Percentiles rank a stretch among this genome's conserved stretches.
phyloP scores from a whole-genome alignment of 2,797 vertebrate genomes.

The Poeciliopsis paucimaculata region DNA sequence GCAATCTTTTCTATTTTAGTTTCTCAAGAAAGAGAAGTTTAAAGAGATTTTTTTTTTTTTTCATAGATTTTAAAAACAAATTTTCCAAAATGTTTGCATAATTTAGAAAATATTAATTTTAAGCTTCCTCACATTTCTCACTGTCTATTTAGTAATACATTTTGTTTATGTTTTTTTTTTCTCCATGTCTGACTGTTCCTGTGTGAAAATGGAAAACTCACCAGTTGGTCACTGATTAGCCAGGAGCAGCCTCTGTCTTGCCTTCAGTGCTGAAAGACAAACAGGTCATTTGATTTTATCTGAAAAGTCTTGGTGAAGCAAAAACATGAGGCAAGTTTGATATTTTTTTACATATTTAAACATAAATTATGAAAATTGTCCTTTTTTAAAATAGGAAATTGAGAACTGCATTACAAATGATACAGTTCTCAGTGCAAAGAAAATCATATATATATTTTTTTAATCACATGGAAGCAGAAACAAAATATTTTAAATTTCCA shows the following conservation, averaged over 20 bases:
- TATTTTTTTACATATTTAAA: slow-evolving; percentile 1
- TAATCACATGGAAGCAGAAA: background rate
- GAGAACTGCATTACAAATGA: background rate
- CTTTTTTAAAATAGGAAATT: background rate
- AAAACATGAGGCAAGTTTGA: slow-evolving; percentile 14
- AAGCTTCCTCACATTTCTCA: background rate
- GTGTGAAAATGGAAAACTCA: slow-evolving; percentile 57
- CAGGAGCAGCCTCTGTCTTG: slow-evolving; percentile 57
- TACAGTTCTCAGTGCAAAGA: background rate
- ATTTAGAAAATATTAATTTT: background rate
- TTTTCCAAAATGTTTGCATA: background rate
- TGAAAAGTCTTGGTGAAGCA: slow-evolving; percentile 13
- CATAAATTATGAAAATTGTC: background rate
- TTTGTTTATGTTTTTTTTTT: background rate
- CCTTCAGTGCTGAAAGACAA: slow-evolving; percentile 53
- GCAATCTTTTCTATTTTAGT: slow-evolving; percentile 22
- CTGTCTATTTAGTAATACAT: background rate
- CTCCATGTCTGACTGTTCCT: slow-evolving; percentile 1
- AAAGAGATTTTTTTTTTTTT: background rate
- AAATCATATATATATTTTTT: slow-evolving; percentile 1
- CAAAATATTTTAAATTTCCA: background rate
- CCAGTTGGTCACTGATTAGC: slow-evolving; percentile 76
- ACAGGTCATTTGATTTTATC: slow-evolving; percentile 25
- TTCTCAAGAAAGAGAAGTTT: background rate
- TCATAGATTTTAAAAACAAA: background rate